These are phyloP conservation scores for Entomyzon cyanotis DNA, from an alignment of 2,113 vertebrate genomes.

Conservation along the genomic window DNA sequence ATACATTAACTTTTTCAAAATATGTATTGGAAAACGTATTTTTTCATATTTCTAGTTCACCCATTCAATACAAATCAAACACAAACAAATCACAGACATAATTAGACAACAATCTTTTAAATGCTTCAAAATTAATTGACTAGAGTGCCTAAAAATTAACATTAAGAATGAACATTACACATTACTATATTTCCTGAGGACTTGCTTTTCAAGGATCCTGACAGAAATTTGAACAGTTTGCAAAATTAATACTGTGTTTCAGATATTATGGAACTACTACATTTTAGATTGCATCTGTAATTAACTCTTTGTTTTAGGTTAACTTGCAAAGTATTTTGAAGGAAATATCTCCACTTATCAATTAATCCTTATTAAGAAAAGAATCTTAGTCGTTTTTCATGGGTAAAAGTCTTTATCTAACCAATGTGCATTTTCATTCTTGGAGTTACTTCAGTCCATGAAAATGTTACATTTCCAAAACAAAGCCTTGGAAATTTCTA, in stretches of 20 bases:
- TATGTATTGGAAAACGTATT: not conserved
- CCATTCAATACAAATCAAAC: not conserved
- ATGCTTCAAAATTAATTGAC: not conserved
- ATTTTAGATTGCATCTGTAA: not conserved
- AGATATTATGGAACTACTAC: not conserved
- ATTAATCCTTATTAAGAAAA: not conserved
- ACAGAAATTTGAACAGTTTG: conserved; percentile 16
- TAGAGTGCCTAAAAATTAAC: not conserved
- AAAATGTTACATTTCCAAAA: not conserved
- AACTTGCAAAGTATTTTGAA: not conserved
- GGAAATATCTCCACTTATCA: not conserved
- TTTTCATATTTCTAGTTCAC: not conserved
- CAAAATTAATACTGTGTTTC: conserved; percentile 15
- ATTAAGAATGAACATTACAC: not conserved
- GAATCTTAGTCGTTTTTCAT: not conserved
- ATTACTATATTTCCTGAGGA: not conserved
- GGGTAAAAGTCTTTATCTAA: not conserved
- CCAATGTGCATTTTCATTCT: not conserved
- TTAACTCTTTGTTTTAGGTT: not conserved
- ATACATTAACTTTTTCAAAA: not conserved
- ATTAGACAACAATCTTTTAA: not conserved
- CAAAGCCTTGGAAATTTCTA: not conserved
- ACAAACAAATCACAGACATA: not conserved
- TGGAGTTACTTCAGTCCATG: not conserved
- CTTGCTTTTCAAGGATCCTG: not conserved